Evolutionary conservation across 2,888 invertebrate species (phyloP).

Genomic region (Dyspetes luteomarginatus): DNA sequence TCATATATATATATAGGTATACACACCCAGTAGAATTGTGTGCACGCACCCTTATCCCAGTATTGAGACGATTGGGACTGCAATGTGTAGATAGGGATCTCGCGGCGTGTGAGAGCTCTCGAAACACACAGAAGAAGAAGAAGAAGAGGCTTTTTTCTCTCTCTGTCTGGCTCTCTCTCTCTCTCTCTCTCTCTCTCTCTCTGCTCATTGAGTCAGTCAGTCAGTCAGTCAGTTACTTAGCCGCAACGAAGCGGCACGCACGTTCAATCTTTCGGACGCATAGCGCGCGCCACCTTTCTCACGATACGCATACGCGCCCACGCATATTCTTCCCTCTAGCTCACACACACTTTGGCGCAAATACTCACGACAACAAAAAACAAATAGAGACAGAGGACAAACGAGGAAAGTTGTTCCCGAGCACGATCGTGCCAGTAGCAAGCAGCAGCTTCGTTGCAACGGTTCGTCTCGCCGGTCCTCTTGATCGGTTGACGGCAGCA

Average conservation of each 20-base stretch:
- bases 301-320: not conserved
- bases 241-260: conserved; percentile 77
- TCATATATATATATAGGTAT: not conserved
- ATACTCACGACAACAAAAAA: conserved; percentile 3
- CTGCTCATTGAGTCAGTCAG: conserved; percentile 81
- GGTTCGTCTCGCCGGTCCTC: conserved; percentile 45
- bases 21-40: conserved; percentile 62
- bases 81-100: conserved; percentile 77
- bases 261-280: conserved; percentile 65
- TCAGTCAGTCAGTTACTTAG: conserved; percentile 81
- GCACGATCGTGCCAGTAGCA: too few species aligned
- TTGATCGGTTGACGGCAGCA: conserved; percentile 37
- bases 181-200: conserved; percentile 70
- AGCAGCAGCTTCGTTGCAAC: conserved; percentile 45
- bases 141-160: conserved; percentile 1
- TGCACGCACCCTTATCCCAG: conserved; percentile 78
- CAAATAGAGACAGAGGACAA: not conserved
- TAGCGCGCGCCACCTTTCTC: conserved; percentile 25
- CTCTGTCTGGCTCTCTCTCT: not conserved
- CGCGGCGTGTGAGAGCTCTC: conserved; percentile 72
- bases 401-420: too few species aligned
- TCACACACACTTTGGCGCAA: conserved; percentile 27
- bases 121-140: conserved; percentile 59
- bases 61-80: conserved; percentile 71
- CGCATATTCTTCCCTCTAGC: conserved; percentile 13